Conservation (phyloP, 2,113 vertebrate genomes). For the Cheilinus undulatus region DNA sequence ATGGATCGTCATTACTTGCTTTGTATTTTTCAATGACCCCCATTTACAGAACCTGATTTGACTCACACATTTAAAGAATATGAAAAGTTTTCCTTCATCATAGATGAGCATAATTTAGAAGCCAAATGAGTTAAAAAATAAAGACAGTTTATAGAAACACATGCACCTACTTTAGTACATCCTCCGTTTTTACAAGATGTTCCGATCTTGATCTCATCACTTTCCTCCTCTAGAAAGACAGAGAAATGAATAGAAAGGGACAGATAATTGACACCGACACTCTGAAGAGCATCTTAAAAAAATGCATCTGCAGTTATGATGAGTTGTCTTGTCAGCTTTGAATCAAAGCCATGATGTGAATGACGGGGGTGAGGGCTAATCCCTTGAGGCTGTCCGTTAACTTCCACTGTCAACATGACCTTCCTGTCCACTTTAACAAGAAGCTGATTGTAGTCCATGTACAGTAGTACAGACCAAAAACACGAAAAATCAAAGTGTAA, state of each 20-base stretch:
- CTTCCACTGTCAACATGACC: slow-evolving; percentile 56
- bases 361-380: slow-evolving; percentile 36
- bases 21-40: background rate
- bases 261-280: slow-evolving; percentile 1
- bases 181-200: slow-evolving; percentile 94
- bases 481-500: background rate
- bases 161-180: slow-evolving; percentile 89
- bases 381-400: slow-evolving; percentile 58
- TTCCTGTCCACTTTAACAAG: slow-evolving; percentile 34
- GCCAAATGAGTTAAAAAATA: background rate
- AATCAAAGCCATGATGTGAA: slow-evolving; percentile 46
- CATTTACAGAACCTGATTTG: background rate
- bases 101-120: background rate
- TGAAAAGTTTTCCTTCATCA: background rate
- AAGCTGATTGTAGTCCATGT: slow-evolving; percentile 1
- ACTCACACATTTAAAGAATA: background rate
- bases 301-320: slow-evolving; percentile 7
- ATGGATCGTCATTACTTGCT: slow-evolving; percentile 4
- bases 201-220: slow-evolving; percentile 92
- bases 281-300: slow-evolving; percentile 37
- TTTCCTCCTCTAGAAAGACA: slow-evolving; percentile 87
- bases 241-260: slow-evolving; percentile 4
- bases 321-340: slow-evolving; percentile 35
- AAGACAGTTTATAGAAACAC: slow-evolving; percentile 1
- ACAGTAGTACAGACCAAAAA: background rate